These are phyloP conservation scores for Acropora yongei DNA, from an alignment of 64 coral and sea anemone species.

Conservation along the genomic window DNA sequence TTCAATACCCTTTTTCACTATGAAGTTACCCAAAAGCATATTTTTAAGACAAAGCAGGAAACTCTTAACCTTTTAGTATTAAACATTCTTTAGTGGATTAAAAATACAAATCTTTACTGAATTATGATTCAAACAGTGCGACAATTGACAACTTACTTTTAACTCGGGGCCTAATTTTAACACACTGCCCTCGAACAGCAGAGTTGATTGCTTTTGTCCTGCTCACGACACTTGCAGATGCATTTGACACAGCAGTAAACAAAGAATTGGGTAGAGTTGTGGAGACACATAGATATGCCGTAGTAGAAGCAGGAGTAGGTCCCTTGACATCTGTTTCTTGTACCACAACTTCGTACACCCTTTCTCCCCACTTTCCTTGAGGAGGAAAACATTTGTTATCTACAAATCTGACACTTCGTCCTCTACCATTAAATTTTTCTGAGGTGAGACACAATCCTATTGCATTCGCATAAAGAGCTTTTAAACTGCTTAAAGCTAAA, in stretches of 20 bases:
- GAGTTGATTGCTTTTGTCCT: conserved; percentile 59
- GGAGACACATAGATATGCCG: conserved; percentile 13
- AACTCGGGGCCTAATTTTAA: conserved; percentile 59
- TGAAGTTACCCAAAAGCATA: conserved; percentile 34
- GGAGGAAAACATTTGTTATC: conserved; percentile 35
- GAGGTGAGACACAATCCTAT: conserved; percentile 30
- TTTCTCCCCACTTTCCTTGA: conserved; percentile 38
- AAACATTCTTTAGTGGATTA: conserved; percentile 20
- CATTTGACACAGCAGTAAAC: conserved; percentile 33
- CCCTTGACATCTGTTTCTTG: conserved; percentile 31
- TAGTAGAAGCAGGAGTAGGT: conserved; percentile 30
- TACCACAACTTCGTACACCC: conserved; percentile 27
- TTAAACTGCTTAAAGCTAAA: conserved; percentile 37
- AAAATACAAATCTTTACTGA: conserved; percentile 21
- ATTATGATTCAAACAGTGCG: conserved; percentile 33
- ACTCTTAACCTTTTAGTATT: conserved; percentile 32
- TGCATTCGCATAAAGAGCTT: conserved; percentile 15
- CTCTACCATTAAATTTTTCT: conserved; percentile 12
- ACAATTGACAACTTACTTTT: conserved; percentile 44
- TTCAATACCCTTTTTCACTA: conserved; percentile 21
- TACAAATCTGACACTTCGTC: conserved; percentile 38
- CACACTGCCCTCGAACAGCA: conserved; percentile 37
- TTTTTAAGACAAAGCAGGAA: conserved; percentile 29
- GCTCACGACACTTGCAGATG: conserved; percentile 41
- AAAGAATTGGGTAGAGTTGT: conserved; percentile 28